These are phyloP conservation scores for Matsumyia berberina DNA, from an alignment of 2,888 invertebrate genomes.

Conservation along the genomic window DNA sequence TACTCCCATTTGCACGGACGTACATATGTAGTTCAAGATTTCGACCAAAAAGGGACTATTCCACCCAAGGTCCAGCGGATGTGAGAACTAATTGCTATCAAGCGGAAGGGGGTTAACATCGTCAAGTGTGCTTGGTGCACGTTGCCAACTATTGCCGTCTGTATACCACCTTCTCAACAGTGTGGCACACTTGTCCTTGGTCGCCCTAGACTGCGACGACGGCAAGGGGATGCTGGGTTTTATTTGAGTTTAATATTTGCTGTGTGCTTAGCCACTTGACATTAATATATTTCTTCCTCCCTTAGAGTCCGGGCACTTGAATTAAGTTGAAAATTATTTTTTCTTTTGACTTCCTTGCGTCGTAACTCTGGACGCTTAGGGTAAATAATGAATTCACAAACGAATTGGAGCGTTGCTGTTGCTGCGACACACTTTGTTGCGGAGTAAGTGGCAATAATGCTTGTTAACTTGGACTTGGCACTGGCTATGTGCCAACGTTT, in stretches of 20 bases:
- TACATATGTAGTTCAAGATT: conserved; percentile 12
- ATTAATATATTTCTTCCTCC: conserved; percentile 35
- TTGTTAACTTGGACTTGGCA: conserved; percentile 45
- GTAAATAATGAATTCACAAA: conserved; percentile 17
- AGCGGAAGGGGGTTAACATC: conserved; percentile 52
- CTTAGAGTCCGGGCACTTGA: neutral
- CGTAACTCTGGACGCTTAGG: neutral
- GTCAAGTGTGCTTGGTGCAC: conserved; percentile 41
- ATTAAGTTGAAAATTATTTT: conserved; percentile 9
- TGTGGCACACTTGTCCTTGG: conserved; percentile 49
- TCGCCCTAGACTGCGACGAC: neutral
- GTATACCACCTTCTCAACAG: neutral
- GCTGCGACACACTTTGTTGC: conserved; percentile 12
- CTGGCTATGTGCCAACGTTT: conserved; percentile 29
- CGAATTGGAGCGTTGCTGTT: neutral
- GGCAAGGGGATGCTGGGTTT: conserved; percentile 1
- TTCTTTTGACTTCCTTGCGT: neutral
- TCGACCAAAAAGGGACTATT: conserved; percentile 2
- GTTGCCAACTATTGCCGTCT: conserved; percentile 27
- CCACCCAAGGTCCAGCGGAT: conserved; percentile 18
- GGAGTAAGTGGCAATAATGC: conserved; percentile 34
- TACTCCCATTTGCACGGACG: neutral
- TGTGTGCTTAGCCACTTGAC: conserved; percentile 58
- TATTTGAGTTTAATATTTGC: conserved; percentile 65
- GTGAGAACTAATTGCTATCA: conserved; percentile 44